A percentile compares a stretch with the other conserved stretches of the same genome.
These are phyloP conservation scores for Yponomeuta evonymella DNA, from an alignment of 2,888 invertebrate genomes.

Conservation along the genomic window DNA sequence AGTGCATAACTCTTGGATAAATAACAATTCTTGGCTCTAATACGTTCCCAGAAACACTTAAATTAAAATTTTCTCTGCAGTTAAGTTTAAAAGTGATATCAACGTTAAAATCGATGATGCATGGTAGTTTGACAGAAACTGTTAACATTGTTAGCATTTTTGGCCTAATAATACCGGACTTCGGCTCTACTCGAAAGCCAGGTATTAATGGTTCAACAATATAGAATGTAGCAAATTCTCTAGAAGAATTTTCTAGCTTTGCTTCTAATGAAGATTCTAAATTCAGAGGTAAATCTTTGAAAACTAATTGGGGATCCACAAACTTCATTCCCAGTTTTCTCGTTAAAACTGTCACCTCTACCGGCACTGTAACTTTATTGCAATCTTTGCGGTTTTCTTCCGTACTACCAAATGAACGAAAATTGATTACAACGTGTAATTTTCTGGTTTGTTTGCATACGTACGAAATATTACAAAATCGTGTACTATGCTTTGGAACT, in stretches of 20 bases:
- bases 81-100: conserved; percentile 60
- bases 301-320: conserved; percentile 44
- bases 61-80: conserved; percentile 56
- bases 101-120: conserved; percentile 54
- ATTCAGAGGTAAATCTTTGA: conserved; percentile 63
- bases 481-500: conserved; percentile 45
- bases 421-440: conserved; percentile 33
- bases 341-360: conserved; percentile 54
- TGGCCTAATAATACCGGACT: conserved; percentile 66
- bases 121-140: conserved; percentile 59
- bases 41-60: conserved; percentile 64
- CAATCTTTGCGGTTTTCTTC: conserved; percentile 45
- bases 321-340: conserved; percentile 62
- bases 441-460: conserved; percentile 47
- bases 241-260: conserved; percentile 70
- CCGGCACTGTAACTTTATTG: conserved; percentile 40
- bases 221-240: conserved; percentile 66
- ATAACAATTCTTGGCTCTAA: conserved; percentile 68
- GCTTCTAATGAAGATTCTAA: conserved; percentile 57
- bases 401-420: conserved; percentile 10
- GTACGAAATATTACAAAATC: conserved; percentile 54
- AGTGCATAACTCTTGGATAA: conserved; percentile 64
- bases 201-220: conserved; percentile 67
- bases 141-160: conserved; percentile 65
- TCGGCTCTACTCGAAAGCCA: conserved; percentile 68